Evolutionary conservation across 2,888 invertebrate genomes (phyloP), one percentile per base, ranked within the genome.

Genomic region (Mycogona germanica): DNA sequence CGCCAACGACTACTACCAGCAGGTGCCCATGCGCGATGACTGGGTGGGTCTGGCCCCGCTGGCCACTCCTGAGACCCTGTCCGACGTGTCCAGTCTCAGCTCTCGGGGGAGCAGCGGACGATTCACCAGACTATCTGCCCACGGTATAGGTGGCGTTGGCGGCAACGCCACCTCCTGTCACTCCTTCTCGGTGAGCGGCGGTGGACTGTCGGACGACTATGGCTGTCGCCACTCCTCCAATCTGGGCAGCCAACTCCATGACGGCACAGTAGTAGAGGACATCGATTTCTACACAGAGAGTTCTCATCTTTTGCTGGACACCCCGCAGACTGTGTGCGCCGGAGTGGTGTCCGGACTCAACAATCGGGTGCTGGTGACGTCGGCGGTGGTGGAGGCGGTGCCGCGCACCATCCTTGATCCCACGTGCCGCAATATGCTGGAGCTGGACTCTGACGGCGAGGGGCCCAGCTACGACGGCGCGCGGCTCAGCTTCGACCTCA

Each of bases 61-160:
- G 23, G 87, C 87, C 9, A 84, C 85, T 50, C 86, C 87, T 0
- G 87, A 87, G 67, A 84, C 84, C 1, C 69, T 87, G 14, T 86
- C 84, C 1, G 86, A 86, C 66, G 77, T 83, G n/a, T 84, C 84
- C 2, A 83, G 84, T 65, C 77, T 83, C 52, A 79, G 80, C 61
- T 83, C 84, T 25, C 74, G 81, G 49, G 60, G 61, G 12, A 62
- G 61, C 40, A 51, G 52, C 12, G 30, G 45, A 4, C 46, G 37
- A 4, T 28, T 47, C 38, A 28, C n/a, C 12, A n/a, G 44, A 14
- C 47, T 37, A 42, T 26, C 29, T 17, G 25, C n/a, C n/a, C n/a
- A n/a, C n/a, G n/a, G n/a, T n/a, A n/a, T n/a, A n/a, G n/a, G n/a
- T n/a, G n/a, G n/a, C n/a, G n/a, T n/a, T n/a, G n/a, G n/a, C n/a